Evolutionary conservation across 2,888 invertebrate species (phyloP), one percentile per base, ranked within the genome.

Genomic region (Pandemis corylana): DNA sequence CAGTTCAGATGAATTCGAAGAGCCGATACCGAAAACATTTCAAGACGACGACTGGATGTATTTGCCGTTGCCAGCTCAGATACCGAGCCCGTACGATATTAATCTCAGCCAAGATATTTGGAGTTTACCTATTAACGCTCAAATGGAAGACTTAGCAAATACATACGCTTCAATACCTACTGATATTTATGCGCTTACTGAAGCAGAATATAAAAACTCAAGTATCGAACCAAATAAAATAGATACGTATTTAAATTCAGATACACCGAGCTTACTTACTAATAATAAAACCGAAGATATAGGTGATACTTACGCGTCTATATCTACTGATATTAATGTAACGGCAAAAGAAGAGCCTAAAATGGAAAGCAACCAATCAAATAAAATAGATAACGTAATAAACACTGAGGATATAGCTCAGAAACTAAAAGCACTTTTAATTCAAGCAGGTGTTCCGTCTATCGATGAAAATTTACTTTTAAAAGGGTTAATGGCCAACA

Each of bases 1-100:
- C 88, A 94, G 94, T 87, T 94, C 94, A 84, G 94, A 94, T 88
- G 94, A 94, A 86, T 90, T 85, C 83, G 93, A 92, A 84, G 88
- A 85, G 79, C 84, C 88, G 80, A 83, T 84, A 79, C 83, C 83
- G 80, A 83, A 84, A 77, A 87, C 84, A 85, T 84, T 84, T 78
- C 87, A 87, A 86, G 91, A 89, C 79, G 92, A 92, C 83, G 92
- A 93, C 85, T 92, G 92, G 93, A 90, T 90, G 91, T 91, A 90
- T 83, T 88, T 92, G 83, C 92, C 92, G 76, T 80, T 90, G 79
- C 87, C 89, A 76, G 79, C 74, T 49, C 67, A 68, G 63, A 53
- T 63, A 51, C 71, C 71, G 49, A 68, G 67, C 53, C 28, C 76
- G 36, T 74, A 73, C 51, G 77, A 79, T 9, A 63, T 76, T 44